Percentiles rank a stretch among this genome's conserved stretches.
Conservation (phyloP, 2,888 invertebrate species). For the Anagyrus pseudococci region DNA sequence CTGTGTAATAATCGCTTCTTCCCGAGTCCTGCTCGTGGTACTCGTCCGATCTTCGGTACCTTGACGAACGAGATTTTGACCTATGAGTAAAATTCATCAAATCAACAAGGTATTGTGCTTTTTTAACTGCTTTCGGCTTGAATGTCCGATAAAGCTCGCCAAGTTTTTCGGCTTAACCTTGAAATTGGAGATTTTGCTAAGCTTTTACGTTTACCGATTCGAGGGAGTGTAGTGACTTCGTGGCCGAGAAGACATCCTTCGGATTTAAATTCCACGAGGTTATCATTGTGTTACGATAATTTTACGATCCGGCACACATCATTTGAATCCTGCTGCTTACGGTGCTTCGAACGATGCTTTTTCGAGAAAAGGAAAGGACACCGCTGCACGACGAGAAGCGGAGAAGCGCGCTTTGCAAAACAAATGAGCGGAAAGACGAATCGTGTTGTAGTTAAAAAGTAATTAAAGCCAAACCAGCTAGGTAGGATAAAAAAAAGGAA, state of each 20-base stretch:
- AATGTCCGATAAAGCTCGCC: neutral
- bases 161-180: too few relatives aligned
- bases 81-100: neutral
- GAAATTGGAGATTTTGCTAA: too few relatives aligned
- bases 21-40: neutral
- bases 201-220: neutral
- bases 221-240: constrained; percentile 3
- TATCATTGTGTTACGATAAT: neutral
- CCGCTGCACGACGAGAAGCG: too few relatives aligned
- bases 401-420: too few relatives aligned
- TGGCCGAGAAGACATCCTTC: constrained; percentile 14
- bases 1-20: neutral
- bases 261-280: neutral
- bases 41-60: neutral
- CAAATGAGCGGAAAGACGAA: too few relatives aligned
- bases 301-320: neutral
- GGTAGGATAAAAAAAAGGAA: too few relatives aligned
- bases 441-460: too few relatives aligned
- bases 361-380: too few relatives aligned
- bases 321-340: neutral
- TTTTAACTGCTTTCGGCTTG: neutral
- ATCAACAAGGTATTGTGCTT: neutral
- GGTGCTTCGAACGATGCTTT: too few relatives aligned
- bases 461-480: too few relatives aligned
- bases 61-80: neutral